These are phyloP conservation scores for Steromphala cineraria DNA, from an alignment of 2,888 invertebrate genomes.

Conservation along the genomic window DNA sequence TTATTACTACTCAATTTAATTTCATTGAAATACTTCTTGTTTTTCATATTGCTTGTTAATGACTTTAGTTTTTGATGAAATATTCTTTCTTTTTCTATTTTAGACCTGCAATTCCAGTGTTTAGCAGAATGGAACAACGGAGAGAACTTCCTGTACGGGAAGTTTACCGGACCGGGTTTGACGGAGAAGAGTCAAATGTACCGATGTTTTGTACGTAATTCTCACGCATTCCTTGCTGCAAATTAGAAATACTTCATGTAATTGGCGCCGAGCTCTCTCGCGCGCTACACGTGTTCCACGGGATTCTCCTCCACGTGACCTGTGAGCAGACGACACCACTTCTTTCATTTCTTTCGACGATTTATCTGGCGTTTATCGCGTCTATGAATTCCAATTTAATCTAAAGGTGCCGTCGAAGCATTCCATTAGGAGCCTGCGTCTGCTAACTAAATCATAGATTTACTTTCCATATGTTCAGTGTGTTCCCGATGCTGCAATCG, in stretches of 20 bases:
- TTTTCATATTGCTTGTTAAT: too few relatives aligned
- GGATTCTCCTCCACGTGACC: neutral
- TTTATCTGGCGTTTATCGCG: neutral
- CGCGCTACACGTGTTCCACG: neutral
- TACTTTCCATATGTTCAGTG: neutral
- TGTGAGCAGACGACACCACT: neutral
- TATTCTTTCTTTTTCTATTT: constrained; percentile 25
- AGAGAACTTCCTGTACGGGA: constrained; percentile 69
- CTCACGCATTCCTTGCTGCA: neutral
- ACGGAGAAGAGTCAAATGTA: constrained; percentile 91
- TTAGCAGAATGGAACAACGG: constrained; percentile 68
- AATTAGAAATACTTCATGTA: constrained; percentile 18
- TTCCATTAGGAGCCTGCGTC: neutral
- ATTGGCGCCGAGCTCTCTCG: neutral
- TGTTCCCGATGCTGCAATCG: neutral
- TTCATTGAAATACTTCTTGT: too few relatives aligned
- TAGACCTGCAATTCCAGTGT: constrained; percentile 66
- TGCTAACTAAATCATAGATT: neutral
- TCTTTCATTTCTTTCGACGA: neutral
- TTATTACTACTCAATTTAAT: too few relatives aligned
- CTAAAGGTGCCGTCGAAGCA: neutral
- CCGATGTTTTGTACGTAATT: constrained; percentile 87
- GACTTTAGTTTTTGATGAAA: neutral
- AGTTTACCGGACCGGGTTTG: constrained; percentile 76
- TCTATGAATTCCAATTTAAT: neutral